Evolutionary conservation across 2,797 vertebrate genomes (phyloP), one percentile per base, ranked within the genome.

Genomic region (Meriones psammophilus): DNA sequence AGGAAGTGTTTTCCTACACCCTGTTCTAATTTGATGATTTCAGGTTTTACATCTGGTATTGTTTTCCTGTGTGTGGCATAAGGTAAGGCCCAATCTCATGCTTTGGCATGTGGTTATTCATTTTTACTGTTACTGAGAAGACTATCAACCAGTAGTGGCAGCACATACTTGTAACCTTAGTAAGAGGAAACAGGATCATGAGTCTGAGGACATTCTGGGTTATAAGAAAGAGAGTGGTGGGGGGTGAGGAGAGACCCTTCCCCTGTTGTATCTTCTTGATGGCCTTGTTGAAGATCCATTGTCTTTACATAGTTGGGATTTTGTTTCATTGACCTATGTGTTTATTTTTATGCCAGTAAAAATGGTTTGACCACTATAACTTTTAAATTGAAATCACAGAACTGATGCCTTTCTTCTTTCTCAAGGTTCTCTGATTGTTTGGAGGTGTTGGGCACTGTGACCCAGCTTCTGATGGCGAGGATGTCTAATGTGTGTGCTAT

Each of bases 381-480:
- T 69, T 92, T 78, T 78, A 77, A 73, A 73, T 89, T 89, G 10
- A 42, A 90, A 86, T 86, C 17, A 36, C 28, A 14, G 89, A 58
- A 39, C 22, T 30, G 5, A 58, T 87, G 68, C 4, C 68, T 93
- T 66, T 71, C 84, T 79, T 78, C 66, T 88, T 68, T 62, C 26
- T 83, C 58, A 42, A 64, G 80, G 42, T 42, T 14, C 22, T 83
- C 36, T 39, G 39, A 8, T 22, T 79, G 13, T 69, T 73, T 60
- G 66, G 36, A 58, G 56, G 56, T 58, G 56, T 58, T 58, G 56
- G 56, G 36, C 36, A 18, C 46, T 87, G 28, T 22, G 50, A 46
- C 28, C 36, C 14, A 71, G 9, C 17, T 85, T 54, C 50, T 36
- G n/a, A 87, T 91, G 50, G 74, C 76, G n/a, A 33, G 58, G 30